Evolutionary conservation across 1,140 invertebrate genomes (phyloP), one percentile per base, ranked within the genome.

Genomic region (Wasmannia auropunctata): DNA sequence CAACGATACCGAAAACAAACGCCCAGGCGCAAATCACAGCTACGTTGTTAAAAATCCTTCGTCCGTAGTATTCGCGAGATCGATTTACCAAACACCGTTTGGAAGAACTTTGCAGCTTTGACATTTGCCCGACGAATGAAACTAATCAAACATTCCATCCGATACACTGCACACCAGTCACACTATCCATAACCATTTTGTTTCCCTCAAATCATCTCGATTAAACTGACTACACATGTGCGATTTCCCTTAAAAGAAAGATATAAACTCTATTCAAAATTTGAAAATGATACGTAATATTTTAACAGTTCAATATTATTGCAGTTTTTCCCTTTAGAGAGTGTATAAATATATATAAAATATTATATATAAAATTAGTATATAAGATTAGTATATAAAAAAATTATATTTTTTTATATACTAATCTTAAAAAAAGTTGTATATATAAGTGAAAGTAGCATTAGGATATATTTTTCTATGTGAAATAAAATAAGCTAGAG

Each of bases 61-160:
- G 62, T 16, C 28, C 56, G 19, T 54, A 58, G 65, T 56, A 25
- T 40, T 56, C 34, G 37, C 51, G 79, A 83, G 69, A 83, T 83
- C 79, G 40, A 83, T 83, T 83, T 74, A 83, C 65, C 65, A 34
- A 58, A 34, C 51, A 58, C 79, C 79, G 67, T 60, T 65, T 65
- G 34, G n/a, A 40, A 31, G 37, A 83, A 83, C 51, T 58, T 83
- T 74, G 37, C 37, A 58, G 51, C 67, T 83, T 83, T 83, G 79
- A 83, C 79, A 83, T 83, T 83, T 83, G 40, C 51, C 63, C 67
- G 51, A 31, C 65, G 79, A 83, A 46, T 83, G 37, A 74, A 83
- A 72, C 67, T 74, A 83, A 83, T 83, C 79, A 83, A 83, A 83
- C 79, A 74, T 83, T 72, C 28, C 28, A 74, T 83, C 22, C 79